Evolutionary conservation across 2,113 vertebrate species (phyloP).

Genomic region (Spheniscus mendiculus): DNA sequence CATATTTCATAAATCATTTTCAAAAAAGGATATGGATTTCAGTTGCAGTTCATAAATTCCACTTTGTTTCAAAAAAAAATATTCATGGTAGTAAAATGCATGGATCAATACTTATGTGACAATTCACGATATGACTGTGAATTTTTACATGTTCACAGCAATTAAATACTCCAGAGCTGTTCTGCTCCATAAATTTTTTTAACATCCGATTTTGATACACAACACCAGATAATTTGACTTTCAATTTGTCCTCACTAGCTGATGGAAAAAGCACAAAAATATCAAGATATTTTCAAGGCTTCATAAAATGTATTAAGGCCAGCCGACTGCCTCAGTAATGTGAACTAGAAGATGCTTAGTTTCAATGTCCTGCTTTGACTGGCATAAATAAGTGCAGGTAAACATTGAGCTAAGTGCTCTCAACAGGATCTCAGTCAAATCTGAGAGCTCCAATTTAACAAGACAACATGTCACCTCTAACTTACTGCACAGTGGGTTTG

Average conservation of each 20-base stretch:
- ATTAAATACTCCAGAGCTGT: slow-evolving; percentile 6
- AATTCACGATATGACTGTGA: background rate
- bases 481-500: slow-evolving; percentile 20
- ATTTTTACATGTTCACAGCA: slow-evolving; percentile 17
- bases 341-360: background rate
- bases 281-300: background rate
- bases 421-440: slow-evolving; percentile 24
- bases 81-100: background rate
- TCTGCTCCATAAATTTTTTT: slow-evolving; percentile 6
- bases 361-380: background rate
- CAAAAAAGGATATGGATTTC: background rate
- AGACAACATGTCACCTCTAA: slow-evolving; percentile 23
- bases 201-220: background rate
- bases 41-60: slow-evolving; percentile 33
- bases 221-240: background rate
- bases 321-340: background rate
- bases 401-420: background rate
- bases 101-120: background rate
- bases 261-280: background rate
- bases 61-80: background rate
- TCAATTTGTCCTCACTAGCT: background rate
- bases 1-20: slow-evolving; percentile 15
- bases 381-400: slow-evolving; percentile 38
- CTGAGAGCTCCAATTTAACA: slow-evolving; percentile 38
- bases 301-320: background rate